Conservation (phyloP, 2,797 vertebrate species). For the Apogon hyalosoma region DNA sequence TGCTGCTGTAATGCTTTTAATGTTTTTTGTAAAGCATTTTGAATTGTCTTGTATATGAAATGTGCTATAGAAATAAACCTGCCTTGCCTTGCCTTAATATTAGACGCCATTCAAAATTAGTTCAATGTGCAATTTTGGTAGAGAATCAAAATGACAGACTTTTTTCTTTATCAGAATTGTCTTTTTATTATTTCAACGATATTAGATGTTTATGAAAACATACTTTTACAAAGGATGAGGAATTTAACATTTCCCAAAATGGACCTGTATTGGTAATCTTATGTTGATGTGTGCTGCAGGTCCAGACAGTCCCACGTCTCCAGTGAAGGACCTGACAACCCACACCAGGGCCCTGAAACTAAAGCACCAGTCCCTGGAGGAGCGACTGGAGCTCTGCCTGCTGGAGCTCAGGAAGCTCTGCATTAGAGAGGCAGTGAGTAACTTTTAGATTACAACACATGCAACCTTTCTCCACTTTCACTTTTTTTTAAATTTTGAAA, state of each 20-base stretch:
- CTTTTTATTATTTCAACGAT: no score
- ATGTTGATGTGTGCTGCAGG: constrained; percentile 76
- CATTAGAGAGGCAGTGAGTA: constrained; percentile 92
- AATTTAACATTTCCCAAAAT: background rate
- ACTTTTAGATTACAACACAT: background rate
- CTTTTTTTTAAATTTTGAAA: no score
- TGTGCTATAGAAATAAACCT: no score
- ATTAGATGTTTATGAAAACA: no score
- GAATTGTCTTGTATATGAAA: no score
- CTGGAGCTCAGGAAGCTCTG: constrained; percentile 92
- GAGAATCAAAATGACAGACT: no score
- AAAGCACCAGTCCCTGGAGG: constrained; percentile 90
- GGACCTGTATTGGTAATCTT: background rate
- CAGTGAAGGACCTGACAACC: constrained; percentile 85
- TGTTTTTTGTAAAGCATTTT: no score
- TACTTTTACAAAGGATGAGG: background rate
- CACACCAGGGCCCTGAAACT: constrained; percentile 85
- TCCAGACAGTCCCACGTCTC: constrained; percentile 87
- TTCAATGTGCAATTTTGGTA: no score
- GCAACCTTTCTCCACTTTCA: background rate
- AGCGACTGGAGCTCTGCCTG: constrained; percentile 88
- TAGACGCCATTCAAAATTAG: no score
- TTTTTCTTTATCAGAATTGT: no score
- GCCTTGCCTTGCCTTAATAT: no score
- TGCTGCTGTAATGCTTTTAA: no score